Conservation (phyloP, 2,797 vertebrate genomes). For the Nannoperca obscura region DNA sequence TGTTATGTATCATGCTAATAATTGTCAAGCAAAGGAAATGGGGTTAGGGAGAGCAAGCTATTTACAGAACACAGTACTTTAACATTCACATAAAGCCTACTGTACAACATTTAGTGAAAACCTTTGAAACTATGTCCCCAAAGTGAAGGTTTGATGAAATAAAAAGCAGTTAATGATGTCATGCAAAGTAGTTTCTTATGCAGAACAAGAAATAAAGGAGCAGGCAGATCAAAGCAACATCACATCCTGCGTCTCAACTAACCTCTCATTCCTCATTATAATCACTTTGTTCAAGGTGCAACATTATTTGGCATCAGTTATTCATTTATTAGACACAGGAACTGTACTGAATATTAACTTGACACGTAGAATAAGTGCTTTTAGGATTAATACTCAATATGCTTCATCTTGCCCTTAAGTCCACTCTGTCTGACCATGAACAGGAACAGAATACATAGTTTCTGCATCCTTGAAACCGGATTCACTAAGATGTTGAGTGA, state of each 20-base stretch:
- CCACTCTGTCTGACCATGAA: not conserved
- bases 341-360: not conserved
- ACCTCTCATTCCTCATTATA: not conserved
- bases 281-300: slow-evolving; percentile 40
- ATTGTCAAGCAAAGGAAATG: slow-evolving; percentile 21
- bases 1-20: slow-evolving; percentile 16
- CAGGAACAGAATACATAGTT: slow-evolving; percentile 4
- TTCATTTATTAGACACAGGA: not conserved
- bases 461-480: slow-evolving; percentile 8
- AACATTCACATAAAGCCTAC: slow-evolving; percentile 75
- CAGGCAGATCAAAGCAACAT: slow-evolving; percentile 32
- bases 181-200: slow-evolving; percentile 58
- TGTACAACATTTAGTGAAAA: slow-evolving; percentile 68
- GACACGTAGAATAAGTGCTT: slow-evolving; percentile 15
- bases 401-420: slow-evolving; percentile 10
- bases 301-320: slow-evolving; percentile 60
- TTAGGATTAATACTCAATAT: not conserved
- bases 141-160: slow-evolving; percentile 46
- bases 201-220: slow-evolving; percentile 47
- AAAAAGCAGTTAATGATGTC: slow-evolving; percentile 48
- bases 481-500: not conserved
- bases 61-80: slow-evolving; percentile 73
- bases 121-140: slow-evolving; percentile 61
- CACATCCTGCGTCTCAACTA: not conserved
- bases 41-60: not conserved